Evolutionary conservation across 2,888 invertebrate genomes (phyloP).

Genomic region (Pilophorus perplexus): DNA sequence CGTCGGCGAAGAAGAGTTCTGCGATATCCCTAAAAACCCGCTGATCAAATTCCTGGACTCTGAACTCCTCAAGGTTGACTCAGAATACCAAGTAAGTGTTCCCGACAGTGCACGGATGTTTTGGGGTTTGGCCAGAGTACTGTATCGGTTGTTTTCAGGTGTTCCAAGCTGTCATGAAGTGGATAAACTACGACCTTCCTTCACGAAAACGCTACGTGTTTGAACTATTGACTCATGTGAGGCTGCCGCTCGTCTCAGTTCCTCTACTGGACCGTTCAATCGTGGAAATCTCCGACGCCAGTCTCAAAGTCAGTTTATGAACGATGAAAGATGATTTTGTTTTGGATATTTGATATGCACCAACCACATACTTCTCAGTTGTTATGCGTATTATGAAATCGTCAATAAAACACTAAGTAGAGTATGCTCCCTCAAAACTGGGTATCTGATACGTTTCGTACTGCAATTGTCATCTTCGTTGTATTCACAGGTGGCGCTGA

Average conservation of each 20-base stretch:
- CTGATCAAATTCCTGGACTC: conserved; percentile 76
- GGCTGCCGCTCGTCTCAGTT: conserved; percentile 79
- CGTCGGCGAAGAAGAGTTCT: conserved; percentile 76
- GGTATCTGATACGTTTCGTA: no score
- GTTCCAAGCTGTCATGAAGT: conserved; percentile 79
- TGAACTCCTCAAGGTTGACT: conserved; percentile 82
- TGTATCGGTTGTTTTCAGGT: conserved; percentile 59
- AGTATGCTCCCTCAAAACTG: no score
- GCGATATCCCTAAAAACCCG: conserved; percentile 75
- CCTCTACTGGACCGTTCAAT: conserved; percentile 75
- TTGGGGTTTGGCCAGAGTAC: background rate
- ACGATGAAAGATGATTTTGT: background rate
- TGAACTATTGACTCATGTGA: conserved; percentile 76
- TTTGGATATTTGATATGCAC: background rate
- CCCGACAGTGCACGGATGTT: background rate
- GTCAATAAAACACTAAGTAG: no score
- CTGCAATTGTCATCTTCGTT: no score
- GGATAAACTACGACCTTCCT: conserved; percentile 79
- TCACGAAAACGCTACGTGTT: conserved; percentile 78
- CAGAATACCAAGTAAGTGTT: conserved; percentile 78
- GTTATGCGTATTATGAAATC: no score
- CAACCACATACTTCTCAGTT: background rate
- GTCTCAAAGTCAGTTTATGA: conserved; percentile 61
- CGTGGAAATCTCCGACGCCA: conserved; percentile 74
- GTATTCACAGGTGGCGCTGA: conserved; percentile 60